Conservation (phyloP, 2,113 vertebrate species). For the Daubentonia madagascariensis region DNA sequence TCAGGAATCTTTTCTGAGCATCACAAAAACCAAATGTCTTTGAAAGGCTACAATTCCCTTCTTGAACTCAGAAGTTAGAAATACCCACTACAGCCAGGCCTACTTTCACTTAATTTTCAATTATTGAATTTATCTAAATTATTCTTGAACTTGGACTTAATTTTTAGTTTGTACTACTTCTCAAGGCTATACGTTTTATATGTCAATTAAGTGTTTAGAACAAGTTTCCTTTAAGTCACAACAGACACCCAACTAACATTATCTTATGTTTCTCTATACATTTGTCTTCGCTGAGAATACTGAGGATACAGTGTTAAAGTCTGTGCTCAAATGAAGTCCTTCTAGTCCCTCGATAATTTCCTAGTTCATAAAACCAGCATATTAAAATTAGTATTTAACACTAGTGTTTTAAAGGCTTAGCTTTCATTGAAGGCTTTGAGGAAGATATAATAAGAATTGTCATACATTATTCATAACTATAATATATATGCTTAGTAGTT, state of each 20-base stretch:
- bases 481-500: not conserved
- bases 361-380: not conserved
- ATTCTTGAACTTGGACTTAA: not conserved
- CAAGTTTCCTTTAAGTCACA: not conserved
- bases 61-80: not conserved
- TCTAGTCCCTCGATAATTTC: not conserved
- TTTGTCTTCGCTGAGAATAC: no score
- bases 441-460: not conserved
- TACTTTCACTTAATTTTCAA: not conserved
- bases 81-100: not conserved
- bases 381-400: constrained; percentile 25
- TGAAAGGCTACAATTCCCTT: not conserved
- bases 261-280: not conserved
- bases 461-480: not conserved
- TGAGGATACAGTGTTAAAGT: not conserved
- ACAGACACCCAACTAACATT: not conserved
- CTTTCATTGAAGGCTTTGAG: not conserved
- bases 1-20: not conserved
- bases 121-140: not conserved
- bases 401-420: not conserved
- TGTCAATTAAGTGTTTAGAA: not conserved
- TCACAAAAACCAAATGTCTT: not conserved
- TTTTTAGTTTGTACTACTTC: not conserved
- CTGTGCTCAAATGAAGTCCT: not conserved
- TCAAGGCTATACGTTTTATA: not conserved